Evolutionary conservation across 2,797 vertebrate genomes (phyloP), one percentile per base, ranked within the genome.

Genomic region (Ptychobarbus kaznakovi): DNA sequence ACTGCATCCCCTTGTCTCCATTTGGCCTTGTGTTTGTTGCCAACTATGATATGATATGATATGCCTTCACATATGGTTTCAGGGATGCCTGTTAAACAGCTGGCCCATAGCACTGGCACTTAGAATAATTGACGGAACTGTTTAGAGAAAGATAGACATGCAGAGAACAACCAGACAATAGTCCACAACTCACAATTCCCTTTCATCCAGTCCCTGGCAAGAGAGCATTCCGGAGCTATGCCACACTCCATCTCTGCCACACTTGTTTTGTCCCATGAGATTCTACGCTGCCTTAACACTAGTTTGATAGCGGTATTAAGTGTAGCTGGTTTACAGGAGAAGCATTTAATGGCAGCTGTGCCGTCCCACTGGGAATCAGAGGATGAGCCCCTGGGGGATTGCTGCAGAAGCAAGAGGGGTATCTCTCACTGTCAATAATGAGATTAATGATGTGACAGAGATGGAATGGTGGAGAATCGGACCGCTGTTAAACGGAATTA

Each of bases 361-460:
- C 86, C 51, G 22, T 88, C 87, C 86, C 87, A 82, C 86, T 86
- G 89, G 89, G 89, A 87, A 87, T 89, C 89, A 90, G 92, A 91
- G 88, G 92, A 93, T 90, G 93, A 94, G 93, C 91, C 94, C 92
- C 92, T 87, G 91, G 94, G 93, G 93, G 93, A 79, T 81, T 82
- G 68, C 8, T 83, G 90, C 89, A 77, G 87, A 88, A 88, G 86
- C 69, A 81, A 86, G 87, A 77, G 25, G 80, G 40, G 80, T 81
- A 35, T 82, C 76, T 85, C 85, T 90, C 0, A 0, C 92, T 94
- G 95, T 95, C 95, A 94, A 94, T 95, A 95, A 93, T 88, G 95
- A 94, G 95, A 95, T 95, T 95, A 94, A 95, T 95, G 92, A 94
- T 92, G 73, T 88, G 87, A 89, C 87, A 73, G 78, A 87, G 87